phyloP scores from a whole-genome alignment of 2,797 vertebrate genomes.

The Brotogeris chrysoptera region DNA sequence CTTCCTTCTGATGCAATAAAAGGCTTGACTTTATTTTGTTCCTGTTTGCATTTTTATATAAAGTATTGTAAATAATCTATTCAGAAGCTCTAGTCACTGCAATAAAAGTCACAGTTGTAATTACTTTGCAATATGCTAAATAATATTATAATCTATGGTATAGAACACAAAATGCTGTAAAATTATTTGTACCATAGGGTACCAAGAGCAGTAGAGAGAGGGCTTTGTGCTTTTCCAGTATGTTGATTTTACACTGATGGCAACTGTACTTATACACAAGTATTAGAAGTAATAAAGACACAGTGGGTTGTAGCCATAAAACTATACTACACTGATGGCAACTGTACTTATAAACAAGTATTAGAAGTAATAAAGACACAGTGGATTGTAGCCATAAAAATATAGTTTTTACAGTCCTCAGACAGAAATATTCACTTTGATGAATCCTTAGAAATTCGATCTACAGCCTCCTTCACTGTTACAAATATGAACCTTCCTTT shows the following conservation, averaged over 20 bases:
- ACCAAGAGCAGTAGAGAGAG: background rate
- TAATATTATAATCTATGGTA: background rate
- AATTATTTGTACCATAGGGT: background rate
- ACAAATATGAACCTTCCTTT: background rate
- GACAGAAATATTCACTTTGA: background rate
- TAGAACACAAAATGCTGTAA: background rate
- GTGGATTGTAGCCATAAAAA: background rate
- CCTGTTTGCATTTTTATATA: background rate
- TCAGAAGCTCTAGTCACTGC: background rate
- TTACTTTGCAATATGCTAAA: background rate
- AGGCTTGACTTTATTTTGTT: background rate
- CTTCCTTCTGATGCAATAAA: background rate
- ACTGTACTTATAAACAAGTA: background rate
- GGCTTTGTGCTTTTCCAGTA: background rate
- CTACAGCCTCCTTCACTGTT: background rate
- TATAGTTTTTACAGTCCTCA: background rate
- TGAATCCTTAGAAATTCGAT: background rate
- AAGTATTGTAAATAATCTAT: background rate
- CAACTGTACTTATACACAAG: background rate
- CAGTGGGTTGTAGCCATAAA: background rate
- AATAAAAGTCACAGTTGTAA: background rate
- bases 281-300: background rate
- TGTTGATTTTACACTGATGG: background rate
- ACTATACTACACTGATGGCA: background rate
- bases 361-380: background rate